Evolutionary conservation across 2,888 invertebrate species (phyloP), one percentile per base, ranked within the genome.

Genomic region (Fabriciana adippe): DNA sequence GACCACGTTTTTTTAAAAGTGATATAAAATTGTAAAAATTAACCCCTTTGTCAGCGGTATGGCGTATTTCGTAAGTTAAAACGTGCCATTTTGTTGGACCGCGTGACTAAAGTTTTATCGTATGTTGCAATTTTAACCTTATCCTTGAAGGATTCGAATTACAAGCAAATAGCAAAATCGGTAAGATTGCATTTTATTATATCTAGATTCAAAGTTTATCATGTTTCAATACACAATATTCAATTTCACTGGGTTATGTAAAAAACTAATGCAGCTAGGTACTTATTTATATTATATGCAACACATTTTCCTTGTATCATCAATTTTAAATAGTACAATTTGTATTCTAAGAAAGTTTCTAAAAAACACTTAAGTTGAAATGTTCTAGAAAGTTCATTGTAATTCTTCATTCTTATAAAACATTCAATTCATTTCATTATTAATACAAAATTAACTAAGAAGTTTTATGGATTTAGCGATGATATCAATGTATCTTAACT

Each of bases 101-200:
- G 48, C 60, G 66, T 66, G 66, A 47, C 54, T 50, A 35, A 48
- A 35, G 15, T 56, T 50, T 64, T 48, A 54, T 54, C 47, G 47
- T 48, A 35, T 59, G 45, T 53, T 15, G n/a, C 11, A 61, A 48
- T 56, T 57, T 26, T 62, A 67, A 67, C 62, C 56, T 62, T 48
- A 53, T 62, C 62, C 55, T 54, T 54, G 62, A 53, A 45, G 41
- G 51, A 56, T 51, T 56, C 41, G 51, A 55, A 61, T 56, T 45
- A 62, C 55, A 62, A 14, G 50, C 45, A 15, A 63, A 26, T 55
- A 55, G 41, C 21, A 53, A 51, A 51, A 48, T 16, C 16, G 48
- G 31, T n/a, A n/a, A 48, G 11, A 16, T 59, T 59, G 59, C 59
- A 59, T 59, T 31, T 26, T n/a, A n/a, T 47, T 26, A 59, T n/a